Percentiles rank a stretch among this genome's conserved stretches.
Conservation (phyloP, 2,888 invertebrate genomes). For the Drosophila melanosoma region DNA sequence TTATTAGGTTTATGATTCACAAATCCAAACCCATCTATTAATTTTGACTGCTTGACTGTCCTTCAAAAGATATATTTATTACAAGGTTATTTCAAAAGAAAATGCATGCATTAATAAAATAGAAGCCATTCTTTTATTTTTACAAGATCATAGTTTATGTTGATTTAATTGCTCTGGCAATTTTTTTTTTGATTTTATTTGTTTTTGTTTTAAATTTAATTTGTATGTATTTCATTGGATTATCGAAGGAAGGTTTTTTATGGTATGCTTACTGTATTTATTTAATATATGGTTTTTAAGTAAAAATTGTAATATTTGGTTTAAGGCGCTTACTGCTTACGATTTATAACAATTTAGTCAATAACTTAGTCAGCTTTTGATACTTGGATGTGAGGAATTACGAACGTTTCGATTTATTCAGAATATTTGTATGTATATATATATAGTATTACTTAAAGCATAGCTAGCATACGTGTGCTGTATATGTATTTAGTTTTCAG, state of each 20-base stretch:
- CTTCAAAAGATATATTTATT: not conserved
- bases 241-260: conserved; percentile 40
- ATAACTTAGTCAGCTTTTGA: conserved; percentile 80
- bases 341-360: conserved; percentile 38
- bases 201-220: conserved; percentile 23
- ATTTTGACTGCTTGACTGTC: conserved; percentile 27
- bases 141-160: conserved; percentile 29
- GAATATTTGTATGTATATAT: conserved; percentile 29
- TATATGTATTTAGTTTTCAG: conserved; percentile 23
- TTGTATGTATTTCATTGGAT: conserved; percentile 36
- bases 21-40: not conserved
- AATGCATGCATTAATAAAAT: conserved; percentile 36
- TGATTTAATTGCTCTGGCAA: conserved; percentile 49
- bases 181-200: conserved; percentile 4
- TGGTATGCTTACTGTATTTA: conserved; percentile 59
- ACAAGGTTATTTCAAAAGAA: conserved; percentile 2
- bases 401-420: conserved; percentile 22
- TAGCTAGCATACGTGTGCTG: conserved; percentile 29
- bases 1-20: not conserved
- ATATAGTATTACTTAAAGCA: conserved; percentile 31
- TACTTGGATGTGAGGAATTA: conserved; percentile 83
- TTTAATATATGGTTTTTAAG: conserved; percentile 46
- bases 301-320: conserved; percentile 28
- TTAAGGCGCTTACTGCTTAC: conserved; percentile 30
- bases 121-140: conserved; percentile 13